Base-by-base conservation (phyloP, 2,888 invertebrate species). In the Ornithoptera priamus region DNA sequence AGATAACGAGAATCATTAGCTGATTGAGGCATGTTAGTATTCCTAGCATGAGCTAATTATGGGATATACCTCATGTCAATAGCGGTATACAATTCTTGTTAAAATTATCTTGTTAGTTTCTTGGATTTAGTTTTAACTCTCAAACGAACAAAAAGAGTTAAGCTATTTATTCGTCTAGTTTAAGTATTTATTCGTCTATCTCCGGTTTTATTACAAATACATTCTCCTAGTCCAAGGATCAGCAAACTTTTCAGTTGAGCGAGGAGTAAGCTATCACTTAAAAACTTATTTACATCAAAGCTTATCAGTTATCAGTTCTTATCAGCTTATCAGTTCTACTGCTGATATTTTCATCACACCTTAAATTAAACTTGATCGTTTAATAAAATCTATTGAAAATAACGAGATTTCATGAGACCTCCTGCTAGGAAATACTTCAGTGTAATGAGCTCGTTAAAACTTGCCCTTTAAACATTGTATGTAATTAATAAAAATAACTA, bases 21-120 rank as follows among this genome's bases (percentile, higher is more conserved):
- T 75, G 78, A 78, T 79, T 75, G 76, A 74, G 73, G 71, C 63
- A 71, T 74, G 78, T 78, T 77, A 78, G 76, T 74, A 78, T 78
- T 79, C 75, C 72, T 69, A 56, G 63, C 65, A 22, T 72, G 73
- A 74, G 76, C 80, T 76, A 76, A 76, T 68, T 71, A 69, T 71
- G 72, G 70, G 64, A 72, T 72, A 72, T 72, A 65, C 60, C 71
- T 69, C 70, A 68, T 71, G 68, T 71, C 30, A 60, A 62, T 68
- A 75, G 75, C 73, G 75, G 46, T 75, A 74, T 63, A 24, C 53
- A 53, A n/a, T 53, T 53, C 18, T 53, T 50, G 46, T 62, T 46
- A 46, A 62, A 62, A 62, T 50, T 42, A 24, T 42, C 15, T 42
- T 18, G n/a, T 62, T 53, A 46, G 46, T 46, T 46, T 46, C 46